These are phyloP conservation scores for Octonoba sinensis DNA, from an alignment of 2,888 invertebrate species.

Conservation along the genomic window DNA sequence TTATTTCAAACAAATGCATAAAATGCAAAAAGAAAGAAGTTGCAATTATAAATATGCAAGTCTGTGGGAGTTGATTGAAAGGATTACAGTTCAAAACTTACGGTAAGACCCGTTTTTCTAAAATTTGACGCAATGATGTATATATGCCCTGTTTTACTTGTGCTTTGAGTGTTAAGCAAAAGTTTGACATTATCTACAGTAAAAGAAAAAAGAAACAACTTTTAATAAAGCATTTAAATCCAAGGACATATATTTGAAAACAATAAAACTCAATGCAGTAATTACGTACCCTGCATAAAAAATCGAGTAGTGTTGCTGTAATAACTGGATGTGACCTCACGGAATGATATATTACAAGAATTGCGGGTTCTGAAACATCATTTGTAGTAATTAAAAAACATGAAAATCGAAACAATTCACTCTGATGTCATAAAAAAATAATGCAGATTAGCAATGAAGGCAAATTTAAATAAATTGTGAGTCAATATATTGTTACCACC, in stretches of 20 bases:
- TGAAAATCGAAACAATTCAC: neutral
- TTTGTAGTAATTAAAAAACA: neutral
- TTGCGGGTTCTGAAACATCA: slow-evolving; percentile 81
- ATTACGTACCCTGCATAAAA: slow-evolving; percentile 80
- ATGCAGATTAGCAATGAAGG: too few species aligned
- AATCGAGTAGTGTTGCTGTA: slow-evolving; percentile 90
- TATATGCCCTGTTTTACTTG: slow-evolving; percentile 86
- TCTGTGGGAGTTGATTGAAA: neutral
- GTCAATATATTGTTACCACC: too few species aligned
- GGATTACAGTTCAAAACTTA: slow-evolving; percentile 67
- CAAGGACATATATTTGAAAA: neutral
- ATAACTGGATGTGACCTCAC: slow-evolving; percentile 92
- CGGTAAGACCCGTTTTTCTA: slow-evolving; percentile 91
- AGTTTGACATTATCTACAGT: slow-evolving; percentile 85
- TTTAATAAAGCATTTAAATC: neutral
- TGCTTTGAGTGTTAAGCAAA: slow-evolving; percentile 83
- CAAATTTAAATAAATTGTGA: too few species aligned
- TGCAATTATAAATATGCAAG: too few species aligned
- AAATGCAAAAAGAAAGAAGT: too few species aligned
- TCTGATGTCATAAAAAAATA: too few species aligned
- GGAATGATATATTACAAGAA: slow-evolving; percentile 93
- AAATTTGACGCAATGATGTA: slow-evolving; percentile 85
- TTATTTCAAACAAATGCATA: too few species aligned
- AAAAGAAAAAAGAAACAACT: neutral
- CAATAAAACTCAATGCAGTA: neutral